Evolutionary conservation across 1,140 invertebrate species (phyloP).

Genomic region (Drosophila repletoides): DNA sequence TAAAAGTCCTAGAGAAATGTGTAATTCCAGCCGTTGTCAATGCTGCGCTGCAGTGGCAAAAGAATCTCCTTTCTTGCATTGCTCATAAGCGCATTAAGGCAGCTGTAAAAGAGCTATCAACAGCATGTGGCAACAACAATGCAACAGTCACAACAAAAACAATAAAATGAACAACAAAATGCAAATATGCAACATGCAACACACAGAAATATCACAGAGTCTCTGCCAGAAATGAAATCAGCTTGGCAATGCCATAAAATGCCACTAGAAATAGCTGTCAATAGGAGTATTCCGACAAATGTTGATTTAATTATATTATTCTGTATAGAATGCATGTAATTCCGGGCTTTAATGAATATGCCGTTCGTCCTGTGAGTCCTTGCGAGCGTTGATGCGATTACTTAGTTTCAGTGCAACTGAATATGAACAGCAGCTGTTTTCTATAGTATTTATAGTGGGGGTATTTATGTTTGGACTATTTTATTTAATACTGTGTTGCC

Average conservation of each 20-base stretch:
- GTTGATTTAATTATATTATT: slow-evolving; percentile 48
- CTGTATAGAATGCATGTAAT: not conserved
- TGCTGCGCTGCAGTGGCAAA: slow-evolving; percentile 5
- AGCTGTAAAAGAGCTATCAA: slow-evolving; percentile 16
- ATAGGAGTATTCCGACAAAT: slow-evolving; percentile 47
- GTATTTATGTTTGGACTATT: too few species aligned
- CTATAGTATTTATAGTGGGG: too few species aligned
- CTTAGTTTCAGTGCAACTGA: slow-evolving; percentile 8
- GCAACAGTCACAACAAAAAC: too few species aligned
- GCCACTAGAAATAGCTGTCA: slow-evolving; percentile 29
- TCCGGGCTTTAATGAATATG: slow-evolving; percentile 31
- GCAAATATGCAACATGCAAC: slow-evolving; percentile 51
- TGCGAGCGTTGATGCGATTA: slow-evolving; percentile 39
- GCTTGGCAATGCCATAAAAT: slow-evolving; percentile 24
- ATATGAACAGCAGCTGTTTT: slow-evolving; percentile 9
- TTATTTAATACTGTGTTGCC: too few species aligned
- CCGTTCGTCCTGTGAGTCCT: not conserved
- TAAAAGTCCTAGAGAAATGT: slow-evolving; percentile 30
- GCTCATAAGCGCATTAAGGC: slow-evolving; percentile 61
- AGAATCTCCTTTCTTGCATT: slow-evolving; percentile 26
- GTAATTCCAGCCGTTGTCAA: slow-evolving; percentile 60
- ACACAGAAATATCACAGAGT: slow-evolving; percentile 3
- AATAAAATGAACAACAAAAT: slow-evolving; percentile 54
- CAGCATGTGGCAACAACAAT: slow-evolving; percentile 38
- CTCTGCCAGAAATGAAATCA: slow-evolving; percentile 24